A percentile compares a stretch with the other conserved stretches of the same genome.
Conservation (phyloP, 2,888 invertebrate genomes). For the Idaea dimidiata region DNA sequence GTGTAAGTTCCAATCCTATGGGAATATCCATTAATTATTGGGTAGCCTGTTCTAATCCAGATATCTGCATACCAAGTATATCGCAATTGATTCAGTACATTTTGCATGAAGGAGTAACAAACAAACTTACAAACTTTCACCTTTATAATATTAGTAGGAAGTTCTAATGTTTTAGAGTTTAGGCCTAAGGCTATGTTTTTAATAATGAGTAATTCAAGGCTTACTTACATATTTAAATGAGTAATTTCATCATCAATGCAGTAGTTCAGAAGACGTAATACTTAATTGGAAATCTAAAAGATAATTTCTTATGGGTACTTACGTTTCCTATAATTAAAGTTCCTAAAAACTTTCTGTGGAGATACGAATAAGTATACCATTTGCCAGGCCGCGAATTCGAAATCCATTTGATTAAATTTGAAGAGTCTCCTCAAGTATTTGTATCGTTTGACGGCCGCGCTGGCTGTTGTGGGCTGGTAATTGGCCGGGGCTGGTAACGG, state of each 20-base stretch:
- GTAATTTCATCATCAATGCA: background rate
- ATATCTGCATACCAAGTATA: too few species aligned
- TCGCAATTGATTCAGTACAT: too few species aligned
- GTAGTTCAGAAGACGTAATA: background rate
- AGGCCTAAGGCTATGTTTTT: too few species aligned
- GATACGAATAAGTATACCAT: constrained; percentile 96
- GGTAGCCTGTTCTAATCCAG: too few species aligned
- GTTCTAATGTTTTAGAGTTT: too few species aligned
- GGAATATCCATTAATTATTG: too few species aligned
- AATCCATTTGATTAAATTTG: constrained; percentile 99
- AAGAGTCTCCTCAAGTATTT: constrained; percentile 91
- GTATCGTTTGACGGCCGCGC: constrained; percentile 93
- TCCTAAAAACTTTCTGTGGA: constrained; percentile 98
- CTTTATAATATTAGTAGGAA: too few species aligned
- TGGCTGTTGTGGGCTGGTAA: constrained; percentile 84
- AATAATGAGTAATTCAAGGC: too few species aligned
- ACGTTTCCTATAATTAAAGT: constrained; percentile 99
- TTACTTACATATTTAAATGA: too few species aligned
- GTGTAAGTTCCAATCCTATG: too few species aligned
- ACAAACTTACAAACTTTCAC: background rate
- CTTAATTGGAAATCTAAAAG: too few species aligned
- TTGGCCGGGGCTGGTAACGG: constrained; percentile 86
- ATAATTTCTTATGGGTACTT: constrained; percentile 56
- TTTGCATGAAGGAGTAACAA: too few species aligned
- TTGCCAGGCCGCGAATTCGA: constrained; percentile 99